These are phyloP conservation scores for Shargacucullia verbasci DNA, from an alignment of 2,888 invertebrate species.

Conservation along the genomic window DNA sequence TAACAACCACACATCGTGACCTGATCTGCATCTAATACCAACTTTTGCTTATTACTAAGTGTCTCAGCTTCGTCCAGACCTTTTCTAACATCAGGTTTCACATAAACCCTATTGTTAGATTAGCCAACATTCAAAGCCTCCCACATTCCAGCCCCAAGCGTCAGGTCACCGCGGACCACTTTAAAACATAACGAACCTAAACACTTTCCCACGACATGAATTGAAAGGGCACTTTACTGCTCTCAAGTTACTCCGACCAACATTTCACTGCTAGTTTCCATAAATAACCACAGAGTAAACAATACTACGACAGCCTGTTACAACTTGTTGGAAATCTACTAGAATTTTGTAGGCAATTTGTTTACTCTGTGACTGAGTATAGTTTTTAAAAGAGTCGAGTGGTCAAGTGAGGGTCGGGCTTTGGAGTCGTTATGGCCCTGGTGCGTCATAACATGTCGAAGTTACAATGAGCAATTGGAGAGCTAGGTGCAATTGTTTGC, in stretches of 20 bases:
- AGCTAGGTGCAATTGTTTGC: constrained; percentile 43
- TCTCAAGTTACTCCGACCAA: constrained; percentile 61
- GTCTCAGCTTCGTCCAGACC: background rate
- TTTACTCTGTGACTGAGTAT: constrained; percentile 44
- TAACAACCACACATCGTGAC: constrained; percentile 1
- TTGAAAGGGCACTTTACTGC: constrained; percentile 64
- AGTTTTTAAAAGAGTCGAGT: constrained; percentile 12
- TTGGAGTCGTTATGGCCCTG: constrained; percentile 17
- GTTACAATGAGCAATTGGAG: constrained; percentile 56
- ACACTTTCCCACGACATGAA: constrained; percentile 63
- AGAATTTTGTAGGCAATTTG: constrained; percentile 14
- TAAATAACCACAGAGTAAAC: constrained; percentile 57
- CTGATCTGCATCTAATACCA: background rate
- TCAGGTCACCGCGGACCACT: constrained; percentile 35
- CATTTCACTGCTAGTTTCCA: constrained; percentile 52
- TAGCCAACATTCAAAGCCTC: constrained; percentile 15
- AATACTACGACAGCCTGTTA: constrained; percentile 20
- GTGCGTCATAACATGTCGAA: constrained; percentile 57
- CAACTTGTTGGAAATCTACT: constrained; percentile 13
- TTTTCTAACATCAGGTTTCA: constrained; percentile 12
- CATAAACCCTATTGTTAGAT: constrained; percentile 25
- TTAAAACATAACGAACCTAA: constrained; percentile 37
- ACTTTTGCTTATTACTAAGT: constrained; percentile 2
- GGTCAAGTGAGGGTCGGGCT: constrained; percentile 11
- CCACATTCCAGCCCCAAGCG: constrained; percentile 28